Evolutionary conservation across 2,113 vertebrate species (phyloP).

Genomic region (Colinus virginianus): DNA sequence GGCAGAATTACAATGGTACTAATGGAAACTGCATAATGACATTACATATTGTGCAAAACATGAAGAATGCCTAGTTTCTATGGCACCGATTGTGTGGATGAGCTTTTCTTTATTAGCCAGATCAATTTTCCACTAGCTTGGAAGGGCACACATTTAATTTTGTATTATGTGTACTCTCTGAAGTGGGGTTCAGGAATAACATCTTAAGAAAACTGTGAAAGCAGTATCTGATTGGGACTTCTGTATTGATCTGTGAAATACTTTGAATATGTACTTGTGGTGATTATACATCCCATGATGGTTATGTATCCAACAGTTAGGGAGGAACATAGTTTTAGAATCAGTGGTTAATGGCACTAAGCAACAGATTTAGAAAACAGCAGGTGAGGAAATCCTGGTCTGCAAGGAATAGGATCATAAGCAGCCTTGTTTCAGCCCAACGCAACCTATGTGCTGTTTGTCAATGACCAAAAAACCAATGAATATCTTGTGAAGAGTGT

Average conservation of each 20-base stretch:
- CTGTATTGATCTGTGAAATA: neutral
- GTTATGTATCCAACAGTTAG: neutral
- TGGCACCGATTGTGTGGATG: neutral
- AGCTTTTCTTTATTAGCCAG: neutral
- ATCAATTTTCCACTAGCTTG: neutral
- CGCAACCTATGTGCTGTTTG: neutral
- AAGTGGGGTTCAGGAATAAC: neutral
- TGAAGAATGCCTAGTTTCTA: neutral
- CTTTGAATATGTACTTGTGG: neutral
- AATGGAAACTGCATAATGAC: neutral
- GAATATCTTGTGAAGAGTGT: neutral
- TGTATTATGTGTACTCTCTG: neutral
- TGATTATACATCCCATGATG: neutral
- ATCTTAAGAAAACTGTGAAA: neutral
- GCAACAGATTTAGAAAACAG: neutral
- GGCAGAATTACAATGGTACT: neutral
- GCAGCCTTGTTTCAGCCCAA: neutral
- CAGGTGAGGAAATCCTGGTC: neutral
- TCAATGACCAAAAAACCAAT: neutral
- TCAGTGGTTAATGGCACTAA: neutral
- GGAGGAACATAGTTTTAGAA: neutral
- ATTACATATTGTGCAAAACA: neutral
- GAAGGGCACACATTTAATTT: neutral
- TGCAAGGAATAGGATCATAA: neutral
- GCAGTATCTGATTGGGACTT: neutral